A percentile compares a stretch with the other conserved stretches of the same genome.
Conservation (phyloP, 2,888 invertebrate species). For the Automeris io region DNA sequence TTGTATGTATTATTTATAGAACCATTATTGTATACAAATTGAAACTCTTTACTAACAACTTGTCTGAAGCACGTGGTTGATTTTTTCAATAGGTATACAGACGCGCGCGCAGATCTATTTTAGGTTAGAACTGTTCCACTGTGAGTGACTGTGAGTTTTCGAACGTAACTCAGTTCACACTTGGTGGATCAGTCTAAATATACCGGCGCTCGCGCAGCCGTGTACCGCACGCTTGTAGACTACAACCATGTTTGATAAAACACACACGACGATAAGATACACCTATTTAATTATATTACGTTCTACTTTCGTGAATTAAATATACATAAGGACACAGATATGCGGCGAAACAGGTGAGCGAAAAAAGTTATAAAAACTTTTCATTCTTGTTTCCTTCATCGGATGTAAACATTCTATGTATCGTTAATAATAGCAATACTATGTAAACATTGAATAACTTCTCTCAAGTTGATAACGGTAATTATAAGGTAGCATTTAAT, state of each 20-base stretch:
- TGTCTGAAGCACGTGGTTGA: conserved; percentile 10
- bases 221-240: conserved; percentile 43
- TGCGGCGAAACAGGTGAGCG: conserved; percentile 66
- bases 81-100: conserved; percentile 18
- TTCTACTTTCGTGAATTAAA: conserved; percentile 33
- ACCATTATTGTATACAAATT: background rate
- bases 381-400: conserved; percentile 31
- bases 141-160: conserved; percentile 38
- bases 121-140: conserved; percentile 33
- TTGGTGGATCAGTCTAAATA: conserved; percentile 69
- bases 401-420: conserved; percentile 33
- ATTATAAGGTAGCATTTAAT: conserved; percentile 24
- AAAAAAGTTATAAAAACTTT: conserved; percentile 38
- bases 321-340: conserved; percentile 42
- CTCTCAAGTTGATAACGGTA: conserved; percentile 40
- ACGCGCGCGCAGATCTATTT: conserved; percentile 29
- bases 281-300: conserved; percentile 42
- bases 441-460: conserved; percentile 51
- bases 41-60: conserved; percentile 5
- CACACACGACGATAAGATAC: conserved; percentile 62
- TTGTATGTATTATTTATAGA: background rate
- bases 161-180: conserved; percentile 52
- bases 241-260: conserved; percentile 52
- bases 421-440: conserved; percentile 44
- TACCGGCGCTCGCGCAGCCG: conserved; percentile 65